These are phyloP conservation scores for Hydractinia echinata DNA, from an alignment of 30 jellyfish, hydroid and myxozoan species.

Conservation along the genomic window DNA sequence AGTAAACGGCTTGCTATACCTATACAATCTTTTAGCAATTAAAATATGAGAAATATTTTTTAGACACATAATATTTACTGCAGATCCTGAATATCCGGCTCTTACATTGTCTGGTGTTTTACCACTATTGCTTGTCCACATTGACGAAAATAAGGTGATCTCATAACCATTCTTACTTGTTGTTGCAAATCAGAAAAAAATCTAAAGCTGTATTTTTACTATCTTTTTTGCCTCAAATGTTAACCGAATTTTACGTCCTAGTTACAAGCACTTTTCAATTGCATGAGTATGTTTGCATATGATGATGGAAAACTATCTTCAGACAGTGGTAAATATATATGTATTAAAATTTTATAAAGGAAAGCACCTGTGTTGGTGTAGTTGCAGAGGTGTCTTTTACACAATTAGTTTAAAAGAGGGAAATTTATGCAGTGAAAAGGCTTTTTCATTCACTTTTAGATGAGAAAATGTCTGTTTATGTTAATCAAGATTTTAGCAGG, in stretches of 20 bases:
- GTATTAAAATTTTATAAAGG: too few relatives aligned
- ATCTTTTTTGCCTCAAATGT: neutral
- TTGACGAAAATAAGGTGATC: constrained; percentile 80
- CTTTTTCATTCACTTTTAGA: too few relatives aligned
- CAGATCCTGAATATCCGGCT: constrained; percentile 93
- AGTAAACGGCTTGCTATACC: neutral
- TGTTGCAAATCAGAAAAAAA: neutral
- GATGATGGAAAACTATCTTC: too few relatives aligned
- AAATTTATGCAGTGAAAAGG: too few relatives aligned
- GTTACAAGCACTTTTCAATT: too few relatives aligned
- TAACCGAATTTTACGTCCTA: neutral
- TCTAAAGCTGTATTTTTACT: neutral
- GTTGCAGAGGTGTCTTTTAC: too few relatives aligned
- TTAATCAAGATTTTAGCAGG: too few relatives aligned
- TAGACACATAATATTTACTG: constrained; percentile 83
- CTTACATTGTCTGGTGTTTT: constrained; percentile 77
- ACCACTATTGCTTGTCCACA: constrained; percentile 75
- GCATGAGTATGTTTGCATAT: too few relatives aligned
- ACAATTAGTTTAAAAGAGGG: too few relatives aligned
- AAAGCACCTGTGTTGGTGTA: too few relatives aligned
- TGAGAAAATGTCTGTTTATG: too few relatives aligned
- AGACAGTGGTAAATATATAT: too few relatives aligned
- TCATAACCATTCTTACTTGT: neutral
- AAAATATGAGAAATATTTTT: neutral
- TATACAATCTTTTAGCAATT: neutral